Conservation (phyloP, 1,140 invertebrate genomes). For the Laupala kohalensis region DNA sequence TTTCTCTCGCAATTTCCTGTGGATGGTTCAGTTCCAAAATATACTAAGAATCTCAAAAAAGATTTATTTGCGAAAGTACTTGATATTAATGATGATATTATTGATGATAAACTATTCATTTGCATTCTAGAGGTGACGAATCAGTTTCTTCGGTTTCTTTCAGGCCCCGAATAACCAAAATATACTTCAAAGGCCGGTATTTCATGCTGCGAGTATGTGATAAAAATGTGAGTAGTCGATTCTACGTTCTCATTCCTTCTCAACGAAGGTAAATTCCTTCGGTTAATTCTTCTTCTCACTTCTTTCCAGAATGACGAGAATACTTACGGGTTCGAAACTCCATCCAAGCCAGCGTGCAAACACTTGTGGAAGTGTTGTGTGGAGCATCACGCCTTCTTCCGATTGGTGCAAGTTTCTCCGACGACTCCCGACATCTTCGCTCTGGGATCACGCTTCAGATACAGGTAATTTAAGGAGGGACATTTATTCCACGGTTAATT, state of each 20-base stretch:
- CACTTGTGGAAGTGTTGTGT: constrained; percentile 97
- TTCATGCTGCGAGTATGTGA: constrained; percentile 92
- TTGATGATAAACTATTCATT: no score
- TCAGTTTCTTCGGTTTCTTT: constrained; percentile 17
- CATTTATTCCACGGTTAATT: no score
- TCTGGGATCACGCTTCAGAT: constrained; percentile 53
- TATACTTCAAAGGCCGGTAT: constrained; percentile 90
- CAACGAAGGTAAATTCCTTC: neutral
- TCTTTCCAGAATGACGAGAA: constrained; percentile 74
- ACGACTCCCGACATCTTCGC: constrained; percentile 55
- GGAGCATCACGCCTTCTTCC: constrained; percentile 96
- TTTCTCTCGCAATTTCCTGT: no score
- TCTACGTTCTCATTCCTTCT: no score
- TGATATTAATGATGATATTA: no score
- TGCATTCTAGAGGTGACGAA: no score
- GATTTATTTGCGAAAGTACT: no score
- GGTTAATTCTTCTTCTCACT: neutral
- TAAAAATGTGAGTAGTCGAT: constrained; percentile 73
- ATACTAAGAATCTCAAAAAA: no score
- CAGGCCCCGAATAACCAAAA: constrained; percentile 83
- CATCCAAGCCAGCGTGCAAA: constrained; percentile 88
- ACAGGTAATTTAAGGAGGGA: no score
- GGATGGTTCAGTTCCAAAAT: no score
- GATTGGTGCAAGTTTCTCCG: constrained; percentile 65
- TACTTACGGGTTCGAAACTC: constrained; percentile 89